Evolutionary conservation across 2,113 vertebrate species (phyloP).

Genomic region (Sinosuthora webbiana): DNA sequence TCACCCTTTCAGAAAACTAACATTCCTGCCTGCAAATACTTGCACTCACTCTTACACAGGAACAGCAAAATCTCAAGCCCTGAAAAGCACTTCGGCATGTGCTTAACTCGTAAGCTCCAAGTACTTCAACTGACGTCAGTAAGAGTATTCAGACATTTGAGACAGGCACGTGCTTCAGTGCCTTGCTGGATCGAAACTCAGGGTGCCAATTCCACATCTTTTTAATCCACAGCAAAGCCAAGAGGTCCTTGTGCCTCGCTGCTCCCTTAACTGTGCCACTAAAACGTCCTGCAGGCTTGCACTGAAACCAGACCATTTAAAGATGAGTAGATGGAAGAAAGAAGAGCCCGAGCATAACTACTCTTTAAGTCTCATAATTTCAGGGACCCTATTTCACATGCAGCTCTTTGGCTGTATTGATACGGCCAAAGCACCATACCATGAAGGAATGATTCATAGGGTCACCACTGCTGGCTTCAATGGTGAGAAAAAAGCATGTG

Average conservation of each 20-base stretch:
- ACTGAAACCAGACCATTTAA: neutral
- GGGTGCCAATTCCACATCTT: neutral
- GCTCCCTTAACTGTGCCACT: neutral
- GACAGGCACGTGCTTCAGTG: neutral
- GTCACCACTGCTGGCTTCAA: neutral
- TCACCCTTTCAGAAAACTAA: neutral
- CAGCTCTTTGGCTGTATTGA: neutral
- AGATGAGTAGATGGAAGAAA: neutral
- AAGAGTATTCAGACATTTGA: neutral
- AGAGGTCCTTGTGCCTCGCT: neutral
- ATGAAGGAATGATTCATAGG: neutral
- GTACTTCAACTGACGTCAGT: neutral
- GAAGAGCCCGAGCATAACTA: neutral
- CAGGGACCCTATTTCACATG: neutral
- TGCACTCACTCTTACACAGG: neutral
- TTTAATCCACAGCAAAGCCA: neutral
- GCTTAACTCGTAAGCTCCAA: constrained; percentile 29
- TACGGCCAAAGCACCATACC: neutral
- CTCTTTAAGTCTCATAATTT: neutral
- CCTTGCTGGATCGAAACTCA: neutral
- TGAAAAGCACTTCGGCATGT: constrained; percentile 40
- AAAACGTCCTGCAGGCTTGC: neutral
- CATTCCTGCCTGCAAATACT: constrained; percentile 29
- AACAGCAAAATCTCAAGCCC: neutral
- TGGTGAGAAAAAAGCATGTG: neutral